Conservation (phyloP, 2,888 invertebrate genomes). For the Halictus quadricinctus region DNA sequence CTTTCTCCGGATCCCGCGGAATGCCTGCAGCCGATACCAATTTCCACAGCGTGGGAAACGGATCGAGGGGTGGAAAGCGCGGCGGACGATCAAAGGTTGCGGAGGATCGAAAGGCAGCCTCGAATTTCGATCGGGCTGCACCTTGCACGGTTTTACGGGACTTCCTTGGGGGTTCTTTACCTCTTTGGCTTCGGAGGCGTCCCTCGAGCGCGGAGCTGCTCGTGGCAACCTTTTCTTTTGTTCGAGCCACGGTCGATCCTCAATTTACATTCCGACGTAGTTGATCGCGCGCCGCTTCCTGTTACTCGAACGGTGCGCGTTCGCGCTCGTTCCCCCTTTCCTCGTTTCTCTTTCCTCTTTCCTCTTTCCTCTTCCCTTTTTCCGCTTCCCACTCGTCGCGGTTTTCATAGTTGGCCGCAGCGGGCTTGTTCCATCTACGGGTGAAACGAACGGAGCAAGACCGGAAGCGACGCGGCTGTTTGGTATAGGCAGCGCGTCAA, state of each 20-base stretch:
- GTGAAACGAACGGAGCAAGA: not conserved
- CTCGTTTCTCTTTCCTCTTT: not conserved
- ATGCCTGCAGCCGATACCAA: not conserved
- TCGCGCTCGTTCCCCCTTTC: constrained; percentile 14
- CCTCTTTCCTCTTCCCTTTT: constrained; percentile 5
- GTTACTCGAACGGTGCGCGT: constrained; percentile 35
- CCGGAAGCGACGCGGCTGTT: constrained; percentile 15
- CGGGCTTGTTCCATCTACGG: not conserved
- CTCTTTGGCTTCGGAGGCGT: constrained; percentile 6
- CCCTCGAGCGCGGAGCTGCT: constrained; percentile 13
- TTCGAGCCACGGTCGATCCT: constrained; percentile 51
- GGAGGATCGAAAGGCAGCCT: not conserved
- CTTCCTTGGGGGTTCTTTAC: constrained; percentile 44
- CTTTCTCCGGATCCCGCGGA: not conserved
- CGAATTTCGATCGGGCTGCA: constrained; percentile 21
- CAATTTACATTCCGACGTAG: constrained; percentile 75
- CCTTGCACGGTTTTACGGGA: constrained; percentile 30
- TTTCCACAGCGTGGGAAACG: not conserved
- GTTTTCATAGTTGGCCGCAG: not conserved
- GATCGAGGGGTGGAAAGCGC: not conserved
- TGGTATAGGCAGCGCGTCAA: constrained; percentile 1
- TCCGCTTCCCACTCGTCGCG: constrained; percentile 27
- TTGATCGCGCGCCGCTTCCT: constrained; percentile 68
- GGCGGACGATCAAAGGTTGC: not conserved
- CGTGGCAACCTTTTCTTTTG: constrained; percentile 36